These are phyloP conservation scores for Orestias chungarensis DNA, from an alignment of 2,797 vertebrate species.

Conservation along the genomic window DNA sequence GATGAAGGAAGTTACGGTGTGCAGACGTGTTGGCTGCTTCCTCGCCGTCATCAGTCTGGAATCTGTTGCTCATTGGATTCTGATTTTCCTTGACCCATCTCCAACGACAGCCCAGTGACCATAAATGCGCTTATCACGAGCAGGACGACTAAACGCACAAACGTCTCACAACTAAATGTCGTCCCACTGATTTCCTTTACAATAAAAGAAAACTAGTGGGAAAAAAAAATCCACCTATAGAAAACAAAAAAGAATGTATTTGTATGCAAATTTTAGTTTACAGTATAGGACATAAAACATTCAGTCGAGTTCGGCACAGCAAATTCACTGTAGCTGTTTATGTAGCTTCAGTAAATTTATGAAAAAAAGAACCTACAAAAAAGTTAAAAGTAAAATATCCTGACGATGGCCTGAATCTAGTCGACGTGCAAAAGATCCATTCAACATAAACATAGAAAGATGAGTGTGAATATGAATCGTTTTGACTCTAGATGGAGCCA, in stretches of 20 bases:
- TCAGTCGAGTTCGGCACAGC: background rate
- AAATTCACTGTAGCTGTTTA: no score
- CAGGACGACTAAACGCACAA: background rate
- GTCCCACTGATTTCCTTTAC: background rate
- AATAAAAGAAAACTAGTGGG: background rate
- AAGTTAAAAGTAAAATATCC: background rate
- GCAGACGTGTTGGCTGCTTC: background rate
- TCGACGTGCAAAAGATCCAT: background rate
- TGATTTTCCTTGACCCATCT: background rate
- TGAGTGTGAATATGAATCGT: background rate
- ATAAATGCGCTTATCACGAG: background rate
- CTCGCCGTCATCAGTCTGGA: slow-evolving; percentile 3
- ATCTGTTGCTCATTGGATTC: background rate
- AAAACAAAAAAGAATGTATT: background rate
- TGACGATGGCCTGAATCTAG: background rate
- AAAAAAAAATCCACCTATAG: background rate
- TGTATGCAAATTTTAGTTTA: background rate
- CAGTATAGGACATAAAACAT: background rate
- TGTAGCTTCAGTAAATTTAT: no score
- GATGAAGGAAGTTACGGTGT: background rate
- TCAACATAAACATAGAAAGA: background rate
- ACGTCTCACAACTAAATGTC: background rate
- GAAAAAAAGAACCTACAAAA: no score
- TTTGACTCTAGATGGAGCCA: slow-evolving; percentile 61
- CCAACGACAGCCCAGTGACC: background rate